Percentiles rank a stretch among this genome's conserved stretches.
These are phyloP conservation scores for Saxidomus purpurata DNA, from an alignment of 1,140 invertebrate genomes.

Conservation along the genomic window DNA sequence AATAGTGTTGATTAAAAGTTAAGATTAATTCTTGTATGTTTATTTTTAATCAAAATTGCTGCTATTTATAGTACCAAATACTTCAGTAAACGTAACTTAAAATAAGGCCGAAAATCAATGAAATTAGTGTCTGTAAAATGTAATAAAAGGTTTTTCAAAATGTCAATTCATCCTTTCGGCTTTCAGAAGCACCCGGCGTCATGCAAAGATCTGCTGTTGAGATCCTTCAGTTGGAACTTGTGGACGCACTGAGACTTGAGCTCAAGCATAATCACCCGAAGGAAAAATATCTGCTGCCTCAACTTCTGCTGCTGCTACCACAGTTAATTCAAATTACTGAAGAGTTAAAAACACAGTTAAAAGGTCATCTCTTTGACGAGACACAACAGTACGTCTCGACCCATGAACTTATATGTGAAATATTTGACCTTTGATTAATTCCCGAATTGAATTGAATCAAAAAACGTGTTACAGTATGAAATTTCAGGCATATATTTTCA, in stretches of 20 bases:
- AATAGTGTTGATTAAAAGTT: too few species aligned
- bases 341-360: conserved; percentile 73
- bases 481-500: too few species aligned
- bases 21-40: too few species aligned
- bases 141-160: too few species aligned
- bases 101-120: too few species aligned
- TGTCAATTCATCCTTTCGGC: too few species aligned
- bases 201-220: neutral
- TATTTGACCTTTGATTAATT: conserved; percentile 74
- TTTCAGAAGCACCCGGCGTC: conserved; percentile 55
- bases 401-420: conserved; percentile 75
- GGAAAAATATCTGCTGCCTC: conserved; percentile 75
- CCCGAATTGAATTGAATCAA: too few species aligned
- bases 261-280: conserved; percentile 81
- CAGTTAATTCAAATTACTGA: conserved; percentile 76
- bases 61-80: too few species aligned
- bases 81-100: too few species aligned
- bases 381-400: conserved; percentile 67
- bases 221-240: conserved; percentile 27
- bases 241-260: conserved; percentile 76
- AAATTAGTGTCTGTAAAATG: too few species aligned
- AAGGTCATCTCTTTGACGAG: conserved; percentile 70
- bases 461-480: too few species aligned
- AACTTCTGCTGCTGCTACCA: conserved; percentile 75
- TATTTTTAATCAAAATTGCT: too few species aligned